These are phyloP conservation scores for Drosophila setosimentum DNA, from an alignment of 2,888 invertebrate species.

Conservation along the genomic window DNA sequence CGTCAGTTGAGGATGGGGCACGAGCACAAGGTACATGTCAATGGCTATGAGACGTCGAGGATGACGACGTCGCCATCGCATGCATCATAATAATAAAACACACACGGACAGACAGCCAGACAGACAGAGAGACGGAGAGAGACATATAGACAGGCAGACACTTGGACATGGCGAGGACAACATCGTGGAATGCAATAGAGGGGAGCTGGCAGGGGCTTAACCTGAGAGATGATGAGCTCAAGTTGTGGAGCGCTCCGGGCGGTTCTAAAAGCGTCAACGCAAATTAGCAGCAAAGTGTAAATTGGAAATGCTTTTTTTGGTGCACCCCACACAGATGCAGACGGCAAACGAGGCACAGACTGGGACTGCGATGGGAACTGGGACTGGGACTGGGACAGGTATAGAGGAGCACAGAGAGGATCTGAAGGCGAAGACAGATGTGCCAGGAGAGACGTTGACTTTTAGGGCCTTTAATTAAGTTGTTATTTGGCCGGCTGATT, in stretches of 20 bases:
- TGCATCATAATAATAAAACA: slow-evolving; percentile 81
- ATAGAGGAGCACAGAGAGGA: neutral
- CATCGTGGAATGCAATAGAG: slow-evolving; percentile 62
- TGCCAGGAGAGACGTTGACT: slow-evolving; percentile 42
- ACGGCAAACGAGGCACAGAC: slow-evolving; percentile 32
- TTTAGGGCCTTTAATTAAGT: slow-evolving; percentile 76
- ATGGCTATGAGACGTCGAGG: slow-evolving; percentile 66
- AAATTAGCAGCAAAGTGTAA: slow-evolving; percentile 82
- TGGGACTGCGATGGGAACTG: neutral
- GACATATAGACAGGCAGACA: slow-evolving; percentile 51
- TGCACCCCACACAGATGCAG: slow-evolving; percentile 67
- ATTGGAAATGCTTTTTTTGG: slow-evolving; percentile 81
- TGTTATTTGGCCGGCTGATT: slow-evolving; percentile 75
- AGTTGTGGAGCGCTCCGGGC: slow-evolving; percentile 67
- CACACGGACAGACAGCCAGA: slow-evolving; percentile 46
- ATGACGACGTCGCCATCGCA: slow-evolving; percentile 66
- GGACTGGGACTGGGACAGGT: neutral
- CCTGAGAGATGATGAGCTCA: slow-evolving; percentile 47
- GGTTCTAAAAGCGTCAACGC: slow-evolving; percentile 80
- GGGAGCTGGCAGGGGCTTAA: neutral
- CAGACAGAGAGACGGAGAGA: slow-evolving; percentile 22
- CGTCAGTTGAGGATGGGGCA: slow-evolving; percentile 37
- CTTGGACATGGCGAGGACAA: slow-evolving; percentile 74
- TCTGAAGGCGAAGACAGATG: slow-evolving; percentile 6
- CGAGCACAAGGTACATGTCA: slow-evolving; percentile 75